Percentiles rank a stretch among this genome's conserved stretches.
Conservation (phyloP, 2,888 invertebrate species). For the Melanostoma scalare region DNA sequence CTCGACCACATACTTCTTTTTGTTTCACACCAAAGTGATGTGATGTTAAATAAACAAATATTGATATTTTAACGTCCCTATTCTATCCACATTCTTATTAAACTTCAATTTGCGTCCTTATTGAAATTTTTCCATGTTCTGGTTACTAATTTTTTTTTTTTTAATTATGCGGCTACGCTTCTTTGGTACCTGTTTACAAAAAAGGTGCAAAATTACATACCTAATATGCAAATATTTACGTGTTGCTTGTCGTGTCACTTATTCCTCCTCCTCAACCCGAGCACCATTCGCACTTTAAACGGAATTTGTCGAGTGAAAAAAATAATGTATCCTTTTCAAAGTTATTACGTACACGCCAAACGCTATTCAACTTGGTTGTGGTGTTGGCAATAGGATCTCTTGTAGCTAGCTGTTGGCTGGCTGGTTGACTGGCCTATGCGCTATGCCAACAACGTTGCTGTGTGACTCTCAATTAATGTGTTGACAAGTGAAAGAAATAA, state of each 20-base stretch:
- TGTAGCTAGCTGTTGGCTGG: background rate
- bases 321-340: slow-evolving; percentile 56
- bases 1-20: background rate
- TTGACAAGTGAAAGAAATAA: slow-evolving; percentile 40
- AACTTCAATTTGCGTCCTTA: slow-evolving; percentile 28
- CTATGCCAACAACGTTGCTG: background rate
- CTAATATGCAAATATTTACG: slow-evolving; percentile 62
- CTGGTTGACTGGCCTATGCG: background rate
- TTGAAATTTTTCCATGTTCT: slow-evolving; percentile 56
- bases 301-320: background rate
- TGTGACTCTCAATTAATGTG: slow-evolving; percentile 51
- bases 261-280: background rate
- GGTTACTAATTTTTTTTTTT: slow-evolving; percentile 51
- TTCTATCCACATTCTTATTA: slow-evolving; percentile 6
- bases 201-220: slow-evolving; percentile 56
- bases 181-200: slow-evolving; percentile 23
- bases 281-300: slow-evolving; percentile 1
- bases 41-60: too few relatives aligned
- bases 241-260: slow-evolving; percentile 10
- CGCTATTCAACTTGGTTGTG: slow-evolving; percentile 37
- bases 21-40: too few relatives aligned
- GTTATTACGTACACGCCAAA: slow-evolving; percentile 54
- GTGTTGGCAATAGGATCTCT: background rate
- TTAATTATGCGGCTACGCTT: slow-evolving; percentile 62
- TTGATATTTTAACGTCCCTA: too few relatives aligned